Evolutionary conservation across 2,888 invertebrate genomes (phyloP).

Genomic region (Himalopsyche anomala): DNA sequence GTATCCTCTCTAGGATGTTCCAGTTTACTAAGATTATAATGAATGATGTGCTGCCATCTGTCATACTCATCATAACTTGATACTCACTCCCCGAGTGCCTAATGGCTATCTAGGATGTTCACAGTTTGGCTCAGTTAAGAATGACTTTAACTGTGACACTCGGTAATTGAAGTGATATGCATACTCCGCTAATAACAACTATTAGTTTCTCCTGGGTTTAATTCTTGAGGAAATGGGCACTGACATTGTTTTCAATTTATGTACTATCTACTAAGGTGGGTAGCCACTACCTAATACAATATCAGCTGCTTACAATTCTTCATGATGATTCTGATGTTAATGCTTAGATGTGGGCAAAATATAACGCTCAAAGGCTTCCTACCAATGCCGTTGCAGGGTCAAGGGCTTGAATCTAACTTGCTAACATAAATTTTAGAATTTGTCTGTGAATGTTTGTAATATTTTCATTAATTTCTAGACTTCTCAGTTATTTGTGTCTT

Average conservation of each 20-base stretch:
- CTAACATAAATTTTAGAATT: too few relatives aligned
- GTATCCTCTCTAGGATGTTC: conserved; percentile 61
- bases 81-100: conserved; percentile 39
- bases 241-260: conserved; percentile 14
- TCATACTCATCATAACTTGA: conserved; percentile 40
- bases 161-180: conserved; percentile 39
- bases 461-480: too few relatives aligned
- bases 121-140: conserved; percentile 37
- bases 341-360: too few relatives aligned
- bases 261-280: not conserved
- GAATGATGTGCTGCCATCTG: conserved; percentile 54
- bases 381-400: too few relatives aligned
- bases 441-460: too few relatives aligned
- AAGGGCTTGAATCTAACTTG: too few relatives aligned
- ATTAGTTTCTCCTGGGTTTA: conserved; percentile 10
- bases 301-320: too few relatives aligned
- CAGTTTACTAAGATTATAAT: conserved; percentile 61
- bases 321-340: too few relatives aligned
- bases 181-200: conserved; percentile 32
- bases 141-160: conserved; percentile 42
- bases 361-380: too few relatives aligned
- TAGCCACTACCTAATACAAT: not conserved
- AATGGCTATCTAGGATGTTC: conserved; percentile 58
- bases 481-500: too few relatives aligned
- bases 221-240: conserved; percentile 1